Evolutionary conservation across 2,797 vertebrate species (phyloP).

Genomic region (Sebastes trivittatus): DNA sequence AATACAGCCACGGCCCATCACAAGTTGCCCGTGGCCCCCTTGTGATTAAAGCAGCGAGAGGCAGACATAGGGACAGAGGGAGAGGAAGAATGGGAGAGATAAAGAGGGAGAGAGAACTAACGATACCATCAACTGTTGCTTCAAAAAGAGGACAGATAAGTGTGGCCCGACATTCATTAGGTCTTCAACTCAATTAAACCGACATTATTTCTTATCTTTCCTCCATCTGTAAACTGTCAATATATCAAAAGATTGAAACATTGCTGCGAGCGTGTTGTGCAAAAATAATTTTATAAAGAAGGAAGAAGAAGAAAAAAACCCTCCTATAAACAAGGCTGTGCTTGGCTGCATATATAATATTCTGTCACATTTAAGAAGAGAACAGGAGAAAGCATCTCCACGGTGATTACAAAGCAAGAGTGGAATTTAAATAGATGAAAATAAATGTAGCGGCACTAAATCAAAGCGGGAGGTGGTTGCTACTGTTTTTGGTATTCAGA

Average conservation of each 20-base stretch:
- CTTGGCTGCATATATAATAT: conserved; percentile 36
- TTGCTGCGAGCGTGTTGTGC: conserved; percentile 36
- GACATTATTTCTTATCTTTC: conserved; percentile 67
- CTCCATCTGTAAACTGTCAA: conserved; percentile 67
- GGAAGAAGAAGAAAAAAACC: background rate
- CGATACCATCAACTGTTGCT: conserved; percentile 78
- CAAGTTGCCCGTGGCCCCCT: conserved; percentile 77
- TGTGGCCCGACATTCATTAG: conserved; percentile 71
- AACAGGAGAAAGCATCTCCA: conserved; percentile 26
- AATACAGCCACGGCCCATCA: conserved; percentile 72
- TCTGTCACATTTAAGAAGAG: conserved; percentile 40
- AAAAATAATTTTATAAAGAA: conserved; percentile 21
- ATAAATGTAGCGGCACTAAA: conserved; percentile 64
- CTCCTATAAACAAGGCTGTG: conserved; percentile 38
- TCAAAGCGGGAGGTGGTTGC: conserved; percentile 65
- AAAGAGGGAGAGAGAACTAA: conserved; percentile 1
- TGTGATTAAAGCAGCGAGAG: conserved; percentile 80
- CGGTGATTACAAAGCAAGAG: conserved; percentile 55
- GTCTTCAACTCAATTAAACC: conserved; percentile 81
- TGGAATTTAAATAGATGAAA: conserved; percentile 66
- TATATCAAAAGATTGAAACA: conserved; percentile 61
- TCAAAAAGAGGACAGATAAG: conserved; percentile 70
- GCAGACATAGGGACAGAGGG: conserved; percentile 43
- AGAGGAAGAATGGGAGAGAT: conserved; percentile 37
- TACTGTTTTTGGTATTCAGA: conserved; percentile 81